Evolutionary conservation across 2,888 invertebrate species (phyloP).

Genomic region (Euproctis similis): DNA sequence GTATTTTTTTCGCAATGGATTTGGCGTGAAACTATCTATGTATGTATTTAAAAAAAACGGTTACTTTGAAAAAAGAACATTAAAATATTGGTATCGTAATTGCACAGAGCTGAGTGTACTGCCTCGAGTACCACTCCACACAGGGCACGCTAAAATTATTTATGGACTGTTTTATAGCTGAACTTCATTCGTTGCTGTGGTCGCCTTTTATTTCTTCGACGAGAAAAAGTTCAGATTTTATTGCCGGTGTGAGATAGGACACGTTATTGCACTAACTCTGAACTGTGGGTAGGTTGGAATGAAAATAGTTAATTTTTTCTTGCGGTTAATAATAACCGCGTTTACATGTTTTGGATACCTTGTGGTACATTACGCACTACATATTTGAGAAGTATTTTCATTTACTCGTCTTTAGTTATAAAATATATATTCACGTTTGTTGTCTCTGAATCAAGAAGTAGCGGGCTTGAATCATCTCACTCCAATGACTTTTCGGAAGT

Average conservation of each 20-base stretch:
- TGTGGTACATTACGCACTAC: no score
- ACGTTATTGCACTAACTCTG: conserved; percentile 71
- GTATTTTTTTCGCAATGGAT: no score
- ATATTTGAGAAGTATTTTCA: no score
- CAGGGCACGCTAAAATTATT: conserved; percentile 66
- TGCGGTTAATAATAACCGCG: conserved; percentile 45
- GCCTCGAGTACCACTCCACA: conserved; percentile 57
- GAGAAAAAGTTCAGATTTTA: conserved; percentile 73
- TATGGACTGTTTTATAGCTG: conserved; percentile 71
- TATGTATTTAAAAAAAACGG: no score
- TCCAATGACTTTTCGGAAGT: no score
- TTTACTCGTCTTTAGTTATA: no score
- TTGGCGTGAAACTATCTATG: not conserved
- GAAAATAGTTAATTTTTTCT: conserved; percentile 64
- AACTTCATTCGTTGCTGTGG: conserved; percentile 74
- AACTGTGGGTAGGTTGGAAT: conserved; percentile 51
- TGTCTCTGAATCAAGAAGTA: no score
- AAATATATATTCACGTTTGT: no score
- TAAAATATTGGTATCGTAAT: not conserved
- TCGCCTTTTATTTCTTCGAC: conserved; percentile 70
- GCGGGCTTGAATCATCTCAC: no score
- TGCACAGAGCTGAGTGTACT: conserved; percentile 24
- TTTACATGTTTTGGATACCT: no score
- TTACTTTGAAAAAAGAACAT: conserved; percentile 6
- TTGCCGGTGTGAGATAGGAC: conserved; percentile 72